Percentiles rank a stretch among this genome's conserved stretches.
These are phyloP conservation scores for Arremon aurantiirostris DNA, from an alignment of 2,797 vertebrate species.

Conservation along the genomic window DNA sequence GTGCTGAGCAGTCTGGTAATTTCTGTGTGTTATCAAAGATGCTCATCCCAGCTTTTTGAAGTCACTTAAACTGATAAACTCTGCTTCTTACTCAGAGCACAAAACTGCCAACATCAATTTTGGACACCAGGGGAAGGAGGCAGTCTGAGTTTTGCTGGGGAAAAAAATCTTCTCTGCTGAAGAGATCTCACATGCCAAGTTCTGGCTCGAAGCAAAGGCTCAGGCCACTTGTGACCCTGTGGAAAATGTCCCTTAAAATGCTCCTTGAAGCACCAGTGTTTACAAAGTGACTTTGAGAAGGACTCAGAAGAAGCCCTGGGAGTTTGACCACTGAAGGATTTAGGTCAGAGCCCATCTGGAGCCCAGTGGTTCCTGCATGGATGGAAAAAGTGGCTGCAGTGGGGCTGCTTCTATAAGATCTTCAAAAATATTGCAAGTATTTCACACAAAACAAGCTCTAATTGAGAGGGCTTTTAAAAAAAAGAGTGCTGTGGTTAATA, in stretches of 20 bases:
- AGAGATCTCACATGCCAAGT: not conserved
- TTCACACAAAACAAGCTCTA: not conserved
- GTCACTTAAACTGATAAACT: not conserved
- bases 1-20: not conserved
- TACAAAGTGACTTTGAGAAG: not conserved
- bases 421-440: not conserved
- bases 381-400: not conserved
- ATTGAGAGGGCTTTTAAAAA: not conserved
- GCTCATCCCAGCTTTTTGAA: not conserved
- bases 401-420: not conserved
- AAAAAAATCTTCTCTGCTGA: not conserved
- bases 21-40: not conserved
- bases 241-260: not conserved
- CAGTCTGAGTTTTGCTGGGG: not conserved
- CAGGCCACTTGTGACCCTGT: not conserved
- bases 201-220: not conserved
- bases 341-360: not conserved
- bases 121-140: not conserved
- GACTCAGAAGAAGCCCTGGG: not conserved
- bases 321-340: not conserved
- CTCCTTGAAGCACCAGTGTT: not conserved
- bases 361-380: not conserved
- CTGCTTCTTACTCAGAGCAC: not conserved
- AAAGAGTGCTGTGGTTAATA: not conserved
- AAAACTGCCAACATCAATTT: slow-evolving; percentile 16